These are phyloP conservation scores for Leucoptera coffeella DNA, from an alignment of 2,888 invertebrate genomes.

Conservation along the genomic window DNA sequence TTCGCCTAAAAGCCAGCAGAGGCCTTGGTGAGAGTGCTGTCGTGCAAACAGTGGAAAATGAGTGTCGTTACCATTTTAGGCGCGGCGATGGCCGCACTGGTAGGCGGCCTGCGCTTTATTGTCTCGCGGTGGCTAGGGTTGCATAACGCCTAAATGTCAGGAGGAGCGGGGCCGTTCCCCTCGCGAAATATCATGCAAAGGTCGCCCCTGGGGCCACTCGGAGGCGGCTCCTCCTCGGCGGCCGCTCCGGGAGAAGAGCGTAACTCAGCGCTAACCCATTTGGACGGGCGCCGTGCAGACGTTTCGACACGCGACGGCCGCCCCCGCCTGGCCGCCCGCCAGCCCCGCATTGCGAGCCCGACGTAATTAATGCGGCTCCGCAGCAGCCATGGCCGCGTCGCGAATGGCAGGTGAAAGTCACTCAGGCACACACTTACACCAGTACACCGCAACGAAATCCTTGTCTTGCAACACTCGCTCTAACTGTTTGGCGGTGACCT, in stretches of 20 bases:
- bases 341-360: constrained; percentile 11
- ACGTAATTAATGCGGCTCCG: constrained; percentile 14
- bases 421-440: constrained; percentile 73
- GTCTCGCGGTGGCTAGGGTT: constrained; percentile 31
- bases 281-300: constrained; percentile 33
- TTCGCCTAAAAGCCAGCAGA: too few relatives aligned
- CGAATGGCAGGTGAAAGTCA: constrained; percentile 14
- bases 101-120: constrained; percentile 40
- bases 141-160: constrained; percentile 27
- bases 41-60: constrained; percentile 36
- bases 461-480: constrained; percentile 84
- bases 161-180: constrained; percentile 1
- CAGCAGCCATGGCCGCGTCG: constrained; percentile 13
- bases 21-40: too few relatives aligned
- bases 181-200: too few relatives aligned
- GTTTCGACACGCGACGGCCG: constrained; percentile 23
- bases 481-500: constrained; percentile 88
- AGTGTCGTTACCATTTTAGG: constrained; percentile 49
- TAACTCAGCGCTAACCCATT: constrained; percentile 39
- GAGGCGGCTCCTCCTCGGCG: too few relatives aligned
- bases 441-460: constrained; percentile 92
- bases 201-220: too few relatives aligned
- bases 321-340: constrained; percentile 19
- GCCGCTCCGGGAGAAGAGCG: constrained; percentile 34
- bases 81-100: constrained; percentile 28